phyloP scores from a whole-genome alignment of 2,113 vertebrate species.

The Megaceryle maxima region DNA sequence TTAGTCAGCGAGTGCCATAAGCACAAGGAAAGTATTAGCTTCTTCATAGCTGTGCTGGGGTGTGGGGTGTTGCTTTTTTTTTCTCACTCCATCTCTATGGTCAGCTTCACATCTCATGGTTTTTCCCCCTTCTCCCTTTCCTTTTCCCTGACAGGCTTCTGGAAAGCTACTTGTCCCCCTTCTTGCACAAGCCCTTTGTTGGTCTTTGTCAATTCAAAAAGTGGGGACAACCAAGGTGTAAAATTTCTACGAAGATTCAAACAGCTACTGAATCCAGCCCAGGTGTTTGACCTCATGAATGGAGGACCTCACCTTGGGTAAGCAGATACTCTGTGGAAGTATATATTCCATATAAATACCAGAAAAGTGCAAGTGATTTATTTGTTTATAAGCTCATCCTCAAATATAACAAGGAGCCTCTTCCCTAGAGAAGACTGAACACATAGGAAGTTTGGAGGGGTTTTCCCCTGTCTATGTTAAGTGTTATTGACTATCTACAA shows the following conservation, averaged over 20 bases:
- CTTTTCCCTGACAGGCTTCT: slow-evolving; percentile 83
- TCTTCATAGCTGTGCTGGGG: not conserved
- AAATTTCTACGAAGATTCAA: slow-evolving; percentile 97
- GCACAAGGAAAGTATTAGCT: not conserved
- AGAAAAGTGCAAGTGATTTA: not conserved
- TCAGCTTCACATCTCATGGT: not conserved
- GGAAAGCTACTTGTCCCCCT: slow-evolving; percentile 95
- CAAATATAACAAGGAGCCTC: not conserved
- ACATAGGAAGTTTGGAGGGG: not conserved
- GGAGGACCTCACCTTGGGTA: slow-evolving; percentile 98
- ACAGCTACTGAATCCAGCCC: slow-evolving; percentile 95
- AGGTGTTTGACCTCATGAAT: slow-evolving; percentile 99
- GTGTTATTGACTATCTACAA: not conserved
- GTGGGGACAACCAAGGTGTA: slow-evolving; percentile 96
- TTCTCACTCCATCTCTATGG: not conserved
- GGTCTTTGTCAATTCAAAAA: slow-evolving; percentile 98
- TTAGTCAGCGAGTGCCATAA: not conserved
- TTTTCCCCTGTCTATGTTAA: not conserved
- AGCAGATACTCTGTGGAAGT: not conserved
- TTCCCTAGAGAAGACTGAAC: not conserved
- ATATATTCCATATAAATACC: not conserved
- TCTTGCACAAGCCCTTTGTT: slow-evolving; percentile 93
- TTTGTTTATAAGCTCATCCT: not conserved
- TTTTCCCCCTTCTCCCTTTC: not conserved
- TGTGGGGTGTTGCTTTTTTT: not conserved